Evolutionary conservation across 2,113 vertebrate species (phyloP).

Genomic region (Neogobius melanostomus): DNA sequence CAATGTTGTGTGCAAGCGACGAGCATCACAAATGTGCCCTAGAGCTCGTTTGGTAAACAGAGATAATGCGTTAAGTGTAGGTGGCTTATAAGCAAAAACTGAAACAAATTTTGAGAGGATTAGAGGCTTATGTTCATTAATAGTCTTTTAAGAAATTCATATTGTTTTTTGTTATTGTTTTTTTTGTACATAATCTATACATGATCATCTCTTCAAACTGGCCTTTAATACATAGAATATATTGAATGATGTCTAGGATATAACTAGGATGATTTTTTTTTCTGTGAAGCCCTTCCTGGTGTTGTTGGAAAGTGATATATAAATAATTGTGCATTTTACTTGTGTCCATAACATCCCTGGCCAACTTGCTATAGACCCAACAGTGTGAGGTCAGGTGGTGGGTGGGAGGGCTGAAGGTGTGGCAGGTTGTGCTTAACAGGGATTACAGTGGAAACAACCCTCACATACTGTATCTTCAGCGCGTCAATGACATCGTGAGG

Average conservation of each 20-base stretch:
- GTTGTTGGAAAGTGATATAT: too few relatives aligned
- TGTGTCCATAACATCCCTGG: too few relatives aligned
- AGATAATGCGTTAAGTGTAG: not conserved
- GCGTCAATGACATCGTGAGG: not conserved
- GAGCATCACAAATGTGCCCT: not conserved
- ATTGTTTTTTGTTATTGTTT: too few relatives aligned
- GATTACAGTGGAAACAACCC: slow-evolving; percentile 52
- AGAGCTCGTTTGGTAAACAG: not conserved
- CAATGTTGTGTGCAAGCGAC: not conserved
- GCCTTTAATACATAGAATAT: too few relatives aligned
- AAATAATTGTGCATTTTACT: too few relatives aligned
- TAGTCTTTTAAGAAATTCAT: not conserved
- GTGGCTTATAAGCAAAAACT: slow-evolving; percentile 17
- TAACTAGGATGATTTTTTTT: too few relatives aligned
- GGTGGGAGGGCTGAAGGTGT: slow-evolving; percentile 66
- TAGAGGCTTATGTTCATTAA: slow-evolving; percentile 25
- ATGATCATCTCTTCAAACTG: too few relatives aligned
- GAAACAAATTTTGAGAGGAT: slow-evolving; percentile 23
- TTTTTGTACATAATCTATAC: too few relatives aligned
- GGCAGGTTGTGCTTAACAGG: slow-evolving; percentile 52
- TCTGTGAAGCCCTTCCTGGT: too few relatives aligned
- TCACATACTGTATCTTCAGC: slow-evolving; percentile 12
- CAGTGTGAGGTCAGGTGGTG: slow-evolving; percentile 64
- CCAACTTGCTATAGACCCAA: not conserved
- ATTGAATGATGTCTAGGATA: too few relatives aligned